Conservation (phyloP, 2,888 invertebrate genomes). For the Plusia festucae region DNA sequence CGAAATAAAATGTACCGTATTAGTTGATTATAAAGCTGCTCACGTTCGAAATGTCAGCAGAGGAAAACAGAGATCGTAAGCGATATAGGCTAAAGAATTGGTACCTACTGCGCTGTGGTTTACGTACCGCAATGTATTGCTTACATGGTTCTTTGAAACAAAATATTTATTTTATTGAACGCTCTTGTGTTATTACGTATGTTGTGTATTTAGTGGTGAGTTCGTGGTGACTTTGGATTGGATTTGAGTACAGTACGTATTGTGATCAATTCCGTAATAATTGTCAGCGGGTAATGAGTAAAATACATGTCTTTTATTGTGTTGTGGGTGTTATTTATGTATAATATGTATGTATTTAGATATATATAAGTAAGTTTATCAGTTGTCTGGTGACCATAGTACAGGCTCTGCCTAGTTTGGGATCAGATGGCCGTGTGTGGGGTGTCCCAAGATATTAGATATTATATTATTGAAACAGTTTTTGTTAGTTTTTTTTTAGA, state of each 20-base stretch:
- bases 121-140: not conserved
- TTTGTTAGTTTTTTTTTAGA: no score
- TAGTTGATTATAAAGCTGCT: constrained; percentile 2
- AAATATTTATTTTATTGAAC: not conserved
- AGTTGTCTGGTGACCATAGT: no score
- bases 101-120: constrained; percentile 1
- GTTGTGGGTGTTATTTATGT: no score
- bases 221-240: not conserved
- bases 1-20: constrained; percentile 7
- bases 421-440: no score
- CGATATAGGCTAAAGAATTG: constrained; percentile 9
- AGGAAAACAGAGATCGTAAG: constrained; percentile 8
- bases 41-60: constrained; percentile 5
- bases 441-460: no score
- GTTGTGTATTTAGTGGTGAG: not conserved
- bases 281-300: no score
- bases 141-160: not conserved
- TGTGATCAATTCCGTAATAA: no score
- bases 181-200: not conserved
- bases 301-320: no score
- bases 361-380: no score
- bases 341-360: no score
- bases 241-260: not conserved
- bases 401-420: no score
- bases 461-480: no score